These are phyloP conservation scores for Temnothorax rugatulus DNA, from an alignment of 2,888 invertebrate genomes.

Conservation along the genomic window DNA sequence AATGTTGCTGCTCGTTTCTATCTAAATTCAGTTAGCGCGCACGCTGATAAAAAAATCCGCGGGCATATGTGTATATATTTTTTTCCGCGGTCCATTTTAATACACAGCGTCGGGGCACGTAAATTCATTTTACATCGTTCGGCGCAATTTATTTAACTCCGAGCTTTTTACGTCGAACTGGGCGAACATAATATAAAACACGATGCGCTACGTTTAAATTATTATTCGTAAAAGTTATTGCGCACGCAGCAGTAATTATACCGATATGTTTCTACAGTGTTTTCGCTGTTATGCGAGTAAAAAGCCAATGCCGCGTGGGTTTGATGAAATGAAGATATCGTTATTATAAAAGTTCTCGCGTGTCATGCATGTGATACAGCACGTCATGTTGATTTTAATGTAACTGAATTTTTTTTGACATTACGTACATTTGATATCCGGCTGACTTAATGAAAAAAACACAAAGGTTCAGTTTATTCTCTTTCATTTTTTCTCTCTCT, in stretches of 20 bases:
- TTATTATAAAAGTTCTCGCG: constrained; percentile 17
- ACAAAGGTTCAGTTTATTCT: neutral
- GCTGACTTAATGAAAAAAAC: neutral
- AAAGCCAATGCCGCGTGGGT: neutral
- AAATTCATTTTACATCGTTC: constrained; percentile 49
- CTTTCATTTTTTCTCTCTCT: neutral
- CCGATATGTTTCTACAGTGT: constrained; percentile 1
- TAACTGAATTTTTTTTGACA: constrained; percentile 16
- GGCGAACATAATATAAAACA: constrained; percentile 10
- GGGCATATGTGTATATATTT: neutral
- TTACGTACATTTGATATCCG: neutral
- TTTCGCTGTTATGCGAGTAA: neutral
- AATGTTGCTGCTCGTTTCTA: constrained; percentile 23
- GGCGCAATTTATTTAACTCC: constrained; percentile 32
- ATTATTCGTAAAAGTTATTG: constrained; percentile 42
- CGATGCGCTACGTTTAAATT: constrained; percentile 20
- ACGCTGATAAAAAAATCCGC: constrained; percentile 27
- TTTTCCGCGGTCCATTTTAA: constrained; percentile 34
- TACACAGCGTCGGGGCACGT: neutral
- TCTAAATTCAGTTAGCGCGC: constrained; percentile 38
- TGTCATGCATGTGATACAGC: neutral
- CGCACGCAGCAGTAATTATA: neutral
- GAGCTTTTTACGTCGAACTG: constrained; percentile 16
- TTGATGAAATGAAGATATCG: constrained; percentile 16
- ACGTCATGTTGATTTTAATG: constrained; percentile 11